Evolutionary conservation across 2,113 vertebrate species (phyloP).

Genomic region (Hystrix cristata): DNA sequence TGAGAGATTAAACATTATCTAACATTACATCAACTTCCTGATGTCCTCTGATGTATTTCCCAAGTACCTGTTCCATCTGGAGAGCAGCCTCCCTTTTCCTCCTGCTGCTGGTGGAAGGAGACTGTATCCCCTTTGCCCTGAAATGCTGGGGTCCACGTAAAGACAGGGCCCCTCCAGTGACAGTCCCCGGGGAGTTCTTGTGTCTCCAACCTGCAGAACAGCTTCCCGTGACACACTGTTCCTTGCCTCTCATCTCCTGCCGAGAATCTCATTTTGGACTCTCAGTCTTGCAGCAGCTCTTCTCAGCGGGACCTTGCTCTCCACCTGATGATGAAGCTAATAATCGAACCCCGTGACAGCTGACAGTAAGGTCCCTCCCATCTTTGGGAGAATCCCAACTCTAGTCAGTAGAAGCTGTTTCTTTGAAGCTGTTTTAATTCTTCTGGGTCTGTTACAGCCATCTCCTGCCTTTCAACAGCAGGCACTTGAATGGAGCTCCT

Average conservation of each 20-base stretch:
- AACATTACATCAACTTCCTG: not conserved
- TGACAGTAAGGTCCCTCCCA: not conserved
- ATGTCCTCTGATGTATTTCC: not conserved
- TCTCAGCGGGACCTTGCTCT: constrained; percentile 24
- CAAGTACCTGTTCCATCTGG: not conserved
- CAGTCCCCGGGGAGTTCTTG: not conserved
- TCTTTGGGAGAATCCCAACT: constrained; percentile 1
- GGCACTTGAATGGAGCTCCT: not conserved
- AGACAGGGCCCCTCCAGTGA: not conserved
- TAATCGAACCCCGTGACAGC: not conserved
- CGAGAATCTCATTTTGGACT: constrained; percentile 39
- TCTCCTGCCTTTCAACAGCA: not conserved
- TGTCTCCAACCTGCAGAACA: constrained; percentile 14
- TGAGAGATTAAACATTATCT: not conserved
- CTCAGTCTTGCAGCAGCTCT: not conserved
- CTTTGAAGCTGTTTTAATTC: not conserved
- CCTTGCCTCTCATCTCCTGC: constrained; percentile 15
- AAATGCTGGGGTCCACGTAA: not conserved
- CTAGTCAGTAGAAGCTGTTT: not conserved
- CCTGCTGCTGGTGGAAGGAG: not conserved
- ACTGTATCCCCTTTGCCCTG: not conserved
- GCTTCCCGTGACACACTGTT: not conserved
- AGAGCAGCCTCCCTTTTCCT: not conserved
- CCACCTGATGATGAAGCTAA: not conserved
- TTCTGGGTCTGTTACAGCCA: not conserved